A percentile compares a stretch with the other conserved stretches of the same genome.
Evolutionary conservation across 2,888 invertebrate species (phyloP).

Genomic region (Clivina fossor): DNA sequence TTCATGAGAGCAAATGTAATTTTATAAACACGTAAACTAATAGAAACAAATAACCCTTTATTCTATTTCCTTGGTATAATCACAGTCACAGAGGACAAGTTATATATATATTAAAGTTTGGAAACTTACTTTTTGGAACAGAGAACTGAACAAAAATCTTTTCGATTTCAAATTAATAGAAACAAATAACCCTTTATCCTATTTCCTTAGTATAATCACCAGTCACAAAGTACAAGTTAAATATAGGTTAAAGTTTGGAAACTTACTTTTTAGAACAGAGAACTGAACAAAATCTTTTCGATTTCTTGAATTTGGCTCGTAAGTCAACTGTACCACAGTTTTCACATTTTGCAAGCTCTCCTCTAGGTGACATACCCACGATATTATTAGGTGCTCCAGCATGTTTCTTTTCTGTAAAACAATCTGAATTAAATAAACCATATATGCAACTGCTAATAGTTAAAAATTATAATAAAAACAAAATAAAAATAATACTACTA

Average conservation of each 20-base stretch:
- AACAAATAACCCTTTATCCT: too few relatives aligned
- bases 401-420: conserved; percentile 58
- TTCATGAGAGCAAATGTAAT: too few relatives aligned
- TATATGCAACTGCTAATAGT: too few relatives aligned
- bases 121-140: conserved; percentile 64
- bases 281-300: conserved; percentile 75
- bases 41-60: too few relatives aligned
- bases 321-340: conserved; percentile 70
- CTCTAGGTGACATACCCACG: conserved; percentile 54
- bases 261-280: conserved; percentile 66
- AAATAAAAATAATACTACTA: too few relatives aligned
- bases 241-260: background rate
- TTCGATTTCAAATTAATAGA: too few relatives aligned
- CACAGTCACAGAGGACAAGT: background rate
- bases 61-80: too few relatives aligned
- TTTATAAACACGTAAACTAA: too few relatives aligned
- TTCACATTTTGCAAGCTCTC: conserved; percentile 68
- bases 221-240: background rate
- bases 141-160: conserved; percentile 72
- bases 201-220: too few relatives aligned
- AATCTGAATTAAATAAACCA: too few relatives aligned
- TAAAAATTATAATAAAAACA: too few relatives aligned
- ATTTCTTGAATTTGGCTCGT: conserved; percentile 69
- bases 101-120: background rate
- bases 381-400: conserved; percentile 45